Evolutionary conservation across 2,797 vertebrate genomes (phyloP).

Genomic region (Urosaurus nigricauda): DNA sequence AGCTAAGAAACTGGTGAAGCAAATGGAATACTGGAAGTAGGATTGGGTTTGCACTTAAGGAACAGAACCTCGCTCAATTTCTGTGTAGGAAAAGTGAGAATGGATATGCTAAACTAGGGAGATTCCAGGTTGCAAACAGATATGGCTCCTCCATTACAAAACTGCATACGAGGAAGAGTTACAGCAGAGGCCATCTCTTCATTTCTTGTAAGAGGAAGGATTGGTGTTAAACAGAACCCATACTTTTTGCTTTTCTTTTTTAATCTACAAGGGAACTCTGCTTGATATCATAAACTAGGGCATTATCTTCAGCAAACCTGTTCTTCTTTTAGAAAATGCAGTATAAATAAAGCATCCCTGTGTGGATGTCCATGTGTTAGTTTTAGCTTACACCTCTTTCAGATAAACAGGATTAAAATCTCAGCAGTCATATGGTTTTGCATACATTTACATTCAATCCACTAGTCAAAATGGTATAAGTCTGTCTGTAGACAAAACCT

Average conservation of each 20-base stretch:
- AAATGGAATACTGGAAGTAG: neutral
- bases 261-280: neutral
- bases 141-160: neutral
- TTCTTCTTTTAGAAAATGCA: neutral
- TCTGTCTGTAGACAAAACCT: conserved; percentile 7
- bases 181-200: neutral
- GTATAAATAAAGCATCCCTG: neutral
- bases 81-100: neutral
- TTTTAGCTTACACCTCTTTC: neutral
- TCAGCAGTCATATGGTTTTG: neutral
- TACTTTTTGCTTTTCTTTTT: neutral
- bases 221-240: neutral
- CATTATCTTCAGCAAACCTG: neutral
- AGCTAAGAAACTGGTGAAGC: conserved; percentile 7
- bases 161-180: neutral
- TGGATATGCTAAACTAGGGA: neutral
- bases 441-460: neutral
- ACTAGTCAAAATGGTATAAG: conserved; percentile 14
- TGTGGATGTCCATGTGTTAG: neutral
- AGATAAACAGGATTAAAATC: neutral
- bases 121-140: neutral
- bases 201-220: neutral
- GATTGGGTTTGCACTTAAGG: neutral
- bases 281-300: neutral
- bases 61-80: neutral